Evolutionary conservation across 2,888 invertebrate species (phyloP).

Genomic region (Thereva nobilitata): DNA sequence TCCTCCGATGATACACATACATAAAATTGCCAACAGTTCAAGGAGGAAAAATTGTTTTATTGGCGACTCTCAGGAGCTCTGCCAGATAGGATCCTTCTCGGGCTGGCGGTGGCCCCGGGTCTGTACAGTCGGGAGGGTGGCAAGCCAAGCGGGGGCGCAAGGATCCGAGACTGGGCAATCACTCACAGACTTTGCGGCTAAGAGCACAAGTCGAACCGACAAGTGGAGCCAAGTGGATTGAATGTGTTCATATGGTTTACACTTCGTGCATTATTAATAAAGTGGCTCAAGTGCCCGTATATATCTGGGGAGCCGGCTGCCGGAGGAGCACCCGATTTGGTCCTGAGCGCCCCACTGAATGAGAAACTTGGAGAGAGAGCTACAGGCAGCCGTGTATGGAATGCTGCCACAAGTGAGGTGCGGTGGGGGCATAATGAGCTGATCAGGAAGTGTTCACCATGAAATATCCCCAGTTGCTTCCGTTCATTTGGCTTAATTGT

Average conservation of each 20-base stretch:
- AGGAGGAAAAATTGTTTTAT: constrained; percentile 28
- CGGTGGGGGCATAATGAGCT: too few relatives aligned
- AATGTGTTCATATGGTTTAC: constrained; percentile 32
- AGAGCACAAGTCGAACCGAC: constrained; percentile 17
- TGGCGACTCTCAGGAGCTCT: constrained; percentile 10
- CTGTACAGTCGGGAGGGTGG: neutral
- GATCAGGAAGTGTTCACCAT: too few relatives aligned
- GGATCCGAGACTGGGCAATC: constrained; percentile 6
- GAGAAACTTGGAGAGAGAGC: too few relatives aligned
- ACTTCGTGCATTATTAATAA: constrained; percentile 33
- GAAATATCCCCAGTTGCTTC: too few relatives aligned
- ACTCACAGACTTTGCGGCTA: constrained; percentile 21
- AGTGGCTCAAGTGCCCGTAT: constrained; percentile 23
- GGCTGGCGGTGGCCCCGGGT: constrained; percentile 1
- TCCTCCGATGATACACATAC: constrained; percentile 27
- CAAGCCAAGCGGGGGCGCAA: neutral
- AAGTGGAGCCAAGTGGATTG: constrained; percentile 34
- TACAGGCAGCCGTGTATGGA: too few relatives aligned
- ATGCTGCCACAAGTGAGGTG: too few relatives aligned
- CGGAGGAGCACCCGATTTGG: too few relatives aligned
- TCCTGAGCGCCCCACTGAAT: too few relatives aligned
- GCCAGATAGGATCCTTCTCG: constrained; percentile 3
- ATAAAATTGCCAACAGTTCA: constrained; percentile 15
- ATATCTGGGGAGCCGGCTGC: constrained; percentile 7
- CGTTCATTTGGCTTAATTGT: too few relatives aligned